Percentiles rank a stretch among this genome's conserved stretches.
These are phyloP conservation scores for Campaea margaritaria DNA, from an alignment of 2,888 invertebrate genomes.

Conservation along the genomic window DNA sequence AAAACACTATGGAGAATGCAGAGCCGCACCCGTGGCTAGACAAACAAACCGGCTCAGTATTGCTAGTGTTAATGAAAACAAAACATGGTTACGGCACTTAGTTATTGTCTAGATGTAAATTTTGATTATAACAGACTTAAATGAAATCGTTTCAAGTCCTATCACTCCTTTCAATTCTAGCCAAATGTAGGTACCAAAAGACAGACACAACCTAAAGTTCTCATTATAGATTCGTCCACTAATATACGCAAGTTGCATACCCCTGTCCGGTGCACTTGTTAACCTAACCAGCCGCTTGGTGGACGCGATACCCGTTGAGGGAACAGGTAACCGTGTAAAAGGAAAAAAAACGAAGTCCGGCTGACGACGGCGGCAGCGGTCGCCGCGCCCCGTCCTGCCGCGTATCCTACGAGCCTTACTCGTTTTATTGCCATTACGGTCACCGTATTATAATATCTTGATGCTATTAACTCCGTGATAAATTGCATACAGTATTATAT, in stretches of 20 bases:
- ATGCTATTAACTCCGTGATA: slow-evolving; percentile 33
- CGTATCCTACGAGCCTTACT: slow-evolving; percentile 10
- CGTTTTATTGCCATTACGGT: slow-evolving; percentile 35
- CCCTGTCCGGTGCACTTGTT: slow-evolving; percentile 78
- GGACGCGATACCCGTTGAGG: slow-evolving; percentile 72
- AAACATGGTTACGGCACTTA: no score
- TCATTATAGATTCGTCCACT: background rate
- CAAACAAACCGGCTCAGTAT: no score
- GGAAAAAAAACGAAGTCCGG: slow-evolving; percentile 68
- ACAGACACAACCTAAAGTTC: background rate
- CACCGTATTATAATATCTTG: slow-evolving; percentile 36
- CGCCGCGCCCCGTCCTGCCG: slow-evolving; percentile 41
- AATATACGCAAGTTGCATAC: slow-evolving; percentile 57
- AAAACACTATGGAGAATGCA: no score
- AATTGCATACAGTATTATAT: slow-evolving; percentile 15
- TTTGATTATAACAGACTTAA: no score
- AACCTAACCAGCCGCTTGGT: slow-evolving; percentile 72
- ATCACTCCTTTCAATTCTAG: no score
- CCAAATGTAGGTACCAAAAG: background rate
- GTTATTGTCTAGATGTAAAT: no score
- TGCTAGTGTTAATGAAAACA: no score
- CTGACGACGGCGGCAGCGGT: slow-evolving; percentile 58
- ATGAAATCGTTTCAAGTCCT: no score
- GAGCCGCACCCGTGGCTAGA: no score
- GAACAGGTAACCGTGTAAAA: slow-evolving; percentile 81